Evolutionary conservation across 1,140 invertebrate genomes (phyloP).

Genomic region (Yoshiicerus persimilis): DNA sequence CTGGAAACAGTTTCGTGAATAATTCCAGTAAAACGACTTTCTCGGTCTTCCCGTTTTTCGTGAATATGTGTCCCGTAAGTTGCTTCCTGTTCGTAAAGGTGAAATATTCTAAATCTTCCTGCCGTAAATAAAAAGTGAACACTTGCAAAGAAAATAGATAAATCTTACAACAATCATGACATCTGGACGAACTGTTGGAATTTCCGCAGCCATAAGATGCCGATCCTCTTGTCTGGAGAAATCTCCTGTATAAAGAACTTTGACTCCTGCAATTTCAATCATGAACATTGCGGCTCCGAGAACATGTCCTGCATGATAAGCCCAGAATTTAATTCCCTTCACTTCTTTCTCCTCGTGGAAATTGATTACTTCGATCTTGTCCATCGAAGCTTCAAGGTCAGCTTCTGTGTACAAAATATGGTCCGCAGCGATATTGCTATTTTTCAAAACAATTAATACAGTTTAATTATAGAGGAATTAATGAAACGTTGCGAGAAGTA

Average conservation of each 20-base stretch:
- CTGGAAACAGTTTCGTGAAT: conserved; percentile 95
- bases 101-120: background rate
- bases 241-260: conserved; percentile 96
- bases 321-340: conserved; percentile 95
- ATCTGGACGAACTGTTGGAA: conserved; percentile 93
- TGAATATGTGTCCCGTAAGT: conserved; percentile 99
- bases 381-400: conserved; percentile 96
- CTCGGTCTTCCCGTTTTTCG: conserved; percentile 94
- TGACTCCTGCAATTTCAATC: conserved; percentile 98
- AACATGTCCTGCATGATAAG: conserved; percentile 98
- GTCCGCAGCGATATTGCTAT: conserved; percentile 92
- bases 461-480: conserved; percentile 58
- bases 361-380: conserved; percentile 97
- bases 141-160: background rate
- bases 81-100: conserved; percentile 70
- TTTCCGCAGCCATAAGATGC: conserved; percentile 98
- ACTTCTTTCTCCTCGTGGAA: conserved; percentile 99
- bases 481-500: no score
- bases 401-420: conserved; percentile 97
- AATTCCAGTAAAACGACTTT: conserved; percentile 89
- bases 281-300: conserved; percentile 99
- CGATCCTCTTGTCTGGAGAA: conserved; percentile 98
- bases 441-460: background rate
- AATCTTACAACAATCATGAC: conserved; percentile 83
- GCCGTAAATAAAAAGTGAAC: background rate